A percentile compares a stretch with the other conserved stretches of the same genome.
Evolutionary conservation across 2,888 invertebrate genomes (phyloP).

Genomic region (Diadegma fenestrale): DNA sequence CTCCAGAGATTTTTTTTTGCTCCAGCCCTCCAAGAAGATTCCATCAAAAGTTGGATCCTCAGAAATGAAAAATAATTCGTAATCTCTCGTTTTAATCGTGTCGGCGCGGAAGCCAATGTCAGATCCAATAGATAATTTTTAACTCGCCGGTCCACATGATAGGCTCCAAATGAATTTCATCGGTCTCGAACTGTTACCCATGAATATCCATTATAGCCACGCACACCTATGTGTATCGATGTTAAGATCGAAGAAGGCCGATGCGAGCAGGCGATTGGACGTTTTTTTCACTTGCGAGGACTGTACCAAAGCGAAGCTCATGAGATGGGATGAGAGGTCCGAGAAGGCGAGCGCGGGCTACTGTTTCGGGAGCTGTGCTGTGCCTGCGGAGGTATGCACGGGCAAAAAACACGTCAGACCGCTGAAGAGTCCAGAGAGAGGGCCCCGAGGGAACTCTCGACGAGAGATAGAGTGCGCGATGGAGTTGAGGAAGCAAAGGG

Average conservation of each 20-base stretch:
- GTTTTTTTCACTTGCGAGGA: constrained; percentile 80
- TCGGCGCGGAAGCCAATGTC: not conserved
- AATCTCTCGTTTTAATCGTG: not conserved
- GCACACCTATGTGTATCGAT: constrained; percentile 14
- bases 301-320: constrained; percentile 75
- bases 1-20: not conserved
- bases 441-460: constrained; percentile 57
- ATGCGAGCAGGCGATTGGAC: constrained; percentile 26
- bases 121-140: constrained; percentile 24
- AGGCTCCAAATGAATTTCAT: constrained; percentile 32
- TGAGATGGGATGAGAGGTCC: constrained; percentile 37
- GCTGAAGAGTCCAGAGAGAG: constrained; percentile 79
- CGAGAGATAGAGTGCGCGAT: constrained; percentile 69
- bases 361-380: constrained; percentile 84
- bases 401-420: constrained; percentile 85
- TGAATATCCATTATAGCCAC: not conserved
- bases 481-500: constrained; percentile 62
- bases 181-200: not conserved
- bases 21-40: not conserved
- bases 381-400: constrained; percentile 83
- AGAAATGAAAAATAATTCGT: not conserved
- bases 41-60: not conserved
- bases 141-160: not conserved
- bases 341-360: constrained; percentile 80
- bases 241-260: constrained; percentile 29